Base-by-base conservation (phyloP, 2,113 vertebrate genomes). In the Cercopithecus mona region DNA sequence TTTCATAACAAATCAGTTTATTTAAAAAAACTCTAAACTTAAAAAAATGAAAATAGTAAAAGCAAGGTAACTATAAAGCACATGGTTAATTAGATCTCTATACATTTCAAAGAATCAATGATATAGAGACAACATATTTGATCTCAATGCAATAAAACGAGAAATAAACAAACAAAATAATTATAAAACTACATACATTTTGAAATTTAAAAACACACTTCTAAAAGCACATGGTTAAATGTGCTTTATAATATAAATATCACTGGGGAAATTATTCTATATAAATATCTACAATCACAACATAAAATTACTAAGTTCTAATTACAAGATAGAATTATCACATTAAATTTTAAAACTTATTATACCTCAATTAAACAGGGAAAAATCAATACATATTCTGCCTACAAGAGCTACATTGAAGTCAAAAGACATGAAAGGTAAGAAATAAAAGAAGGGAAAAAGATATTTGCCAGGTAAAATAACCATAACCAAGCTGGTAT, bases 371-470 rank as follows among this genome's bases (percentile, higher is more conserved):
- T 43, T 48, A 25, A 43, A 5, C 48, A 22, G 8, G 8, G 8
- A 20, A 14, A 48, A 84, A 82, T 86, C 2, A 20, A 88, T 18
- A 72, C 8, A 75, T 59, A 73, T 72, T 48, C 25, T 78, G 10
- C 32, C 88, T 88, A 23, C 20, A 61, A 88, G 43, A 59, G n/a
- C 35, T 1, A 64, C 5, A 16, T 8, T 73, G 70, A 93, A 88
- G 20, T 13, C 52, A 73, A 93, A 90, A 20, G n/a, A 11, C 30
- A 85, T 61, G 14, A 43, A 38, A 82, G 27, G 6, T 27, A 76
- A 43, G 88, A 93, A 88, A 59, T 64, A 75, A 80, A 94, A 90
- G 43, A 30, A 38, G 50, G 6, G 25, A 45, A 92, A 97, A 84
- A n/a, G 2, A 38, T 84, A 45, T 68, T 79, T 78, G 3, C n/a